Evolutionary conservation across 92 coral and sea anemone genomes (phyloP).

Genomic region (Porites rus): DNA sequence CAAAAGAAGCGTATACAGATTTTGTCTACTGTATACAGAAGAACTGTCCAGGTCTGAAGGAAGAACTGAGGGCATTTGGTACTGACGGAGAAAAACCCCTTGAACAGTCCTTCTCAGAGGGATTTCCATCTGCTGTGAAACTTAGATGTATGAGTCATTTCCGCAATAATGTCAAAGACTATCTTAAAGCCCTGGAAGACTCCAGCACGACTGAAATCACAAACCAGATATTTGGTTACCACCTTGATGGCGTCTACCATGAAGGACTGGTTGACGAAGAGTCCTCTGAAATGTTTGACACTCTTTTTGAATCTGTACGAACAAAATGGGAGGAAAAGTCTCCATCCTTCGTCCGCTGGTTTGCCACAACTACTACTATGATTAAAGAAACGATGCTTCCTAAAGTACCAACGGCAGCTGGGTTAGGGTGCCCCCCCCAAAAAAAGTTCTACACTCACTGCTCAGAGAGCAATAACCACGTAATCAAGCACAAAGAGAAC

Average conservation of each 20-base stretch:
- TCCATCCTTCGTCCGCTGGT: slow-evolving; percentile 38
- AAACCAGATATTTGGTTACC: slow-evolving; percentile 51
- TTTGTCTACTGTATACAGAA: slow-evolving; percentile 51
- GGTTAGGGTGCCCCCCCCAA: slow-evolving; percentile 52
- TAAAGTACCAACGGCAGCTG: slow-evolving; percentile 60
- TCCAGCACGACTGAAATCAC: slow-evolving; percentile 24
- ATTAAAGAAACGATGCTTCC: slow-evolving; percentile 50
- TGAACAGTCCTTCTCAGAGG: slow-evolving; percentile 31
- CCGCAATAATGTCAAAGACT: slow-evolving; percentile 48
- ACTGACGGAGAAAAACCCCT: slow-evolving; percentile 59
- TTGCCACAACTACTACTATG: slow-evolving; percentile 36
- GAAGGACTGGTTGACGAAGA: slow-evolving; percentile 60
- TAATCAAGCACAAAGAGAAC: slow-evolving; percentile 66
- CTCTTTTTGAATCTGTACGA: slow-evolving; percentile 44
- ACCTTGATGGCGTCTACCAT: slow-evolving; percentile 47
- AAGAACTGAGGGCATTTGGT: slow-evolving; percentile 44
- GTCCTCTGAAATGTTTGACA: slow-evolving; percentile 50
- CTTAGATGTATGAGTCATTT: slow-evolving; percentile 53
- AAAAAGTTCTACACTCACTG: slow-evolving; percentile 60
- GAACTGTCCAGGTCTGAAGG: slow-evolving; percentile 55
- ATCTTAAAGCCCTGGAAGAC: slow-evolving; percentile 46
- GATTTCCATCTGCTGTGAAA: slow-evolving; percentile 33
- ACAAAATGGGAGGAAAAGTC: slow-evolving; percentile 42
- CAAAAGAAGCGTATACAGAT: slow-evolving; percentile 36
- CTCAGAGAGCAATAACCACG: slow-evolving; percentile 65